Base-by-base conservation (phyloP, 2,888 invertebrate species). In the Gandaritis pyraliata region DNA sequence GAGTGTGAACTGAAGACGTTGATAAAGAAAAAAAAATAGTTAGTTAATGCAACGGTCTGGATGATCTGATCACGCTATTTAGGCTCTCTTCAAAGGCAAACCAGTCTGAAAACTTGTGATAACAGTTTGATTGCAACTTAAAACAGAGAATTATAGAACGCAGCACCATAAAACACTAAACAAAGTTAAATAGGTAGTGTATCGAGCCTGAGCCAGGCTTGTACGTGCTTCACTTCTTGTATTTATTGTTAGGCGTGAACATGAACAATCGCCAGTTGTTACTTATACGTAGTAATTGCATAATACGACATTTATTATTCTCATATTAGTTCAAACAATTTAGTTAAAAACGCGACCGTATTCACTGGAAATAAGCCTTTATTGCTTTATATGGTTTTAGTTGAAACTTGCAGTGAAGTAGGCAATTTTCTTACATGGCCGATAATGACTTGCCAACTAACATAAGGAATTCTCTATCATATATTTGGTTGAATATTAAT, bases 281-380 rank as follows among this genome's bases (percentile, higher is more conserved):
- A 61, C 64, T 52, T 66, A 70, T 68, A 68, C 64, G 69, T 62
- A 65, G 64, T 62, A 65, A 70, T 71, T 70, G 66, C 69, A 69
- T 70, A 72, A 71, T 65, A 63, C 66, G 53, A 68, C 70, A 66
- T 70, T 70, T 62, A 68, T 66, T 63, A 64, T 53, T 45, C 64
- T 56, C 51, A 38, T 64, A 59, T 56, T 63, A 61, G 53, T 58
- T 56, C 23, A 39, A 49, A 63, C 57, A 55, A 59, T 56, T 48
- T 18, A 38, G 56, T 64, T 48, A 5, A 30, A 52, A 59, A 51
- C 36, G 39, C 51, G 53, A 59, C 51, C 45, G 23, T 64, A 59
- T 52, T 45, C 45, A 41, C 43, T 39, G 39, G 51, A 33, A 48
- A 49, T 51, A 64, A 52, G 45, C 15, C 33, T 33, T 33, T 10